Percentiles rank a stretch among this genome's conserved stretches.
Evolutionary conservation across 2,797 vertebrate genomes (phyloP).

Genomic region (Dipus sagitta): DNA sequence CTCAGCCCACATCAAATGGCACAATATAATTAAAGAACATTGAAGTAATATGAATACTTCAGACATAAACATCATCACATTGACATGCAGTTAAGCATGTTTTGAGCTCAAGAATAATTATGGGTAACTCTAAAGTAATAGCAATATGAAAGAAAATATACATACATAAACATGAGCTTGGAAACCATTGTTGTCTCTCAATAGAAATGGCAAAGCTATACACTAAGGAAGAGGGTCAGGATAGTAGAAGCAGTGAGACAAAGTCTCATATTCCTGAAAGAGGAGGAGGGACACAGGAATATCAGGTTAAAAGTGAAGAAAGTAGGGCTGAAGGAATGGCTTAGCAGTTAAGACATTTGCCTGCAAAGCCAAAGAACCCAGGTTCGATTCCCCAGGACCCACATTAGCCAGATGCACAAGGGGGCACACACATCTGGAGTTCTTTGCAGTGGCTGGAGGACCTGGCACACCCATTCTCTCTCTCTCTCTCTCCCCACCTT

Average conservation of each 20-base stretch:
- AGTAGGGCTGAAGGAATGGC: not conserved
- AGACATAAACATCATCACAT: not conserved
- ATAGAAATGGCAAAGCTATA: not conserved
- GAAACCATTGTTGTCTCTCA: not conserved
- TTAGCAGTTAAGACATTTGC: too few relatives aligned
- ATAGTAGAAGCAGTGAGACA: not conserved
- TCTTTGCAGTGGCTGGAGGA: too few relatives aligned
- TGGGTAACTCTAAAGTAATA: not conserved
- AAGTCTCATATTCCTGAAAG: not conserved
- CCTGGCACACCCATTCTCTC: too few relatives aligned
- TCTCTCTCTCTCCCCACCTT: too few relatives aligned
- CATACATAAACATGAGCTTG: not conserved
- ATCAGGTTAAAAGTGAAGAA: not conserved
- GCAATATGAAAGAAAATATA: not conserved
- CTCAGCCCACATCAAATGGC: not conserved
- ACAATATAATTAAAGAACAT: too few relatives aligned
- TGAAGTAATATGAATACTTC: not conserved
- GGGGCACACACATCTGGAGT: too few relatives aligned
- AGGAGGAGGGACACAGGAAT: accelerated
- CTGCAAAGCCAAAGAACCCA: too few relatives aligned
- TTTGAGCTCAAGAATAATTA: not conserved
- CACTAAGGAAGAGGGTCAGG: not conserved
- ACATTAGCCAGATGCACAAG: too few relatives aligned
- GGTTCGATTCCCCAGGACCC: too few relatives aligned
- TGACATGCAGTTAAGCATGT: not conserved